A percentile compares a stretch with the other conserved stretches of the same genome.
Conservation (phyloP, 2,888 invertebrate genomes). For the Mythimna pallens region DNA sequence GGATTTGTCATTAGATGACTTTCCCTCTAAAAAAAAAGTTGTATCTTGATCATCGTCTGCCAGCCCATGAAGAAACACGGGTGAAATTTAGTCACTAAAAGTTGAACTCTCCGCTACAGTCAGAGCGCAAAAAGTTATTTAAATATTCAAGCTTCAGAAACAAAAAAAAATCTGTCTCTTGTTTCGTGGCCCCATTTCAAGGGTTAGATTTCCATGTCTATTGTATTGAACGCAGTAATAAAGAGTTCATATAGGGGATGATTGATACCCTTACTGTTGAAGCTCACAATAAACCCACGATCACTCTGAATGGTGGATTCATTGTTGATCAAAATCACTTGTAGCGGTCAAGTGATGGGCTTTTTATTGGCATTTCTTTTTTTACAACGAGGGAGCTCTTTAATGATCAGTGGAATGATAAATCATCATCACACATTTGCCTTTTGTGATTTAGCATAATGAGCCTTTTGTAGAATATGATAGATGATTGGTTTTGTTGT, state of each 20-base stretch:
- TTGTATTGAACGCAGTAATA: conserved; percentile 65
- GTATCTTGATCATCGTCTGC: too few relatives aligned
- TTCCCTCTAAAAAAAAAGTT: too few relatives aligned
- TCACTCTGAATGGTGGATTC: conserved; percentile 39
- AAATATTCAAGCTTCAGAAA: too few relatives aligned
- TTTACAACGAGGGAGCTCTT: conserved; percentile 37
- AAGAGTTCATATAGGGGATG: conserved; percentile 68
- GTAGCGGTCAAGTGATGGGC: conserved; percentile 55
- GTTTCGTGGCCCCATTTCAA: conserved; percentile 48
- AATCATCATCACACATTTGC: conserved; percentile 39
- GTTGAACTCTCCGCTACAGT: too few relatives aligned
- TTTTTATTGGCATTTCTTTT: conserved; percentile 49
- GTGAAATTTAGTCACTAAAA: too few relatives aligned
- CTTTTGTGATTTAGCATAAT: conserved; percentile 26
- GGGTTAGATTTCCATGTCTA: conserved; percentile 56
- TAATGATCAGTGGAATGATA: conserved; percentile 42
- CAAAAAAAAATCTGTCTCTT: background rate
- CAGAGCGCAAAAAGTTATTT: too few relatives aligned
- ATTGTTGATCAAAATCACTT: conserved; percentile 58
- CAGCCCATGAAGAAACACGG: too few relatives aligned
- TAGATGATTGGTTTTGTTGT: background rate
- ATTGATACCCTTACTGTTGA: conserved; percentile 66
- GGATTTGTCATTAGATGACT: too few relatives aligned
- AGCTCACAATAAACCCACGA: conserved; percentile 50
- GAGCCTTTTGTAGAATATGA: background rate